Percentiles rank a stretch among this genome's conserved stretches.
Conservation (phyloP, 2,888 invertebrate species). For the Seladonia tumulorum region DNA sequence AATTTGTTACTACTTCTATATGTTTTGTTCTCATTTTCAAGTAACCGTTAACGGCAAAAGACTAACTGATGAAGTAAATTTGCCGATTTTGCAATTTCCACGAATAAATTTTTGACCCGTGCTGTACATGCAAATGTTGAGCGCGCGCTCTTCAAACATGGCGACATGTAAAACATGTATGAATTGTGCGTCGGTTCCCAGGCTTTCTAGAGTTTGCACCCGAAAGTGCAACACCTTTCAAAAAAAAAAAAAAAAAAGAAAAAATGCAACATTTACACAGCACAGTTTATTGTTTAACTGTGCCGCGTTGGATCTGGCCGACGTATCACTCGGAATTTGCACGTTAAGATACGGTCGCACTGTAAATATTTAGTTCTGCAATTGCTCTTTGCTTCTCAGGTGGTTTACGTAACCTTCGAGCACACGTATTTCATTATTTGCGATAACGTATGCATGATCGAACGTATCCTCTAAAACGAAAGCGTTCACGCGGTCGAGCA, state of each 20-base stretch:
- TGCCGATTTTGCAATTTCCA: background rate
- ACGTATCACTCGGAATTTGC: background rate
- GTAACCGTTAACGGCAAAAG: background rate
- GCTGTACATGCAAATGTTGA: slow-evolving; percentile 3
- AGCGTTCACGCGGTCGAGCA: background rate
- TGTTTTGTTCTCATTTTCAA: no score
- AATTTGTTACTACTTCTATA: background rate
- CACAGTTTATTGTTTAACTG: background rate
- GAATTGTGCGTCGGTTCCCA: background rate
- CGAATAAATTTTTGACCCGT: background rate
- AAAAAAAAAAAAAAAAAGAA: background rate
- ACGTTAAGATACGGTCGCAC: background rate
- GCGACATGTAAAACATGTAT: background rate
- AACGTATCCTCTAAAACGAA: background rate
- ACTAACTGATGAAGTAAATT: background rate
- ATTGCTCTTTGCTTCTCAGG: slow-evolving; percentile 35
- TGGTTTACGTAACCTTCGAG: background rate
- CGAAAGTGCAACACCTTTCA: background rate
- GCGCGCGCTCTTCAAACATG: slow-evolving; percentile 14
- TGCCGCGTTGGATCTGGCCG: background rate
- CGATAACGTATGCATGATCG: background rate
- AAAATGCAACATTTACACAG: background rate
- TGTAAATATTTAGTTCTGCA: slow-evolving; percentile 10
- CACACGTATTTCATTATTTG: background rate
- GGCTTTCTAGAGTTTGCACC: slow-evolving; percentile 4